Evolutionary conservation across 2,888 invertebrate species (phyloP).

Genomic region (Autographa pulchrina): DNA sequence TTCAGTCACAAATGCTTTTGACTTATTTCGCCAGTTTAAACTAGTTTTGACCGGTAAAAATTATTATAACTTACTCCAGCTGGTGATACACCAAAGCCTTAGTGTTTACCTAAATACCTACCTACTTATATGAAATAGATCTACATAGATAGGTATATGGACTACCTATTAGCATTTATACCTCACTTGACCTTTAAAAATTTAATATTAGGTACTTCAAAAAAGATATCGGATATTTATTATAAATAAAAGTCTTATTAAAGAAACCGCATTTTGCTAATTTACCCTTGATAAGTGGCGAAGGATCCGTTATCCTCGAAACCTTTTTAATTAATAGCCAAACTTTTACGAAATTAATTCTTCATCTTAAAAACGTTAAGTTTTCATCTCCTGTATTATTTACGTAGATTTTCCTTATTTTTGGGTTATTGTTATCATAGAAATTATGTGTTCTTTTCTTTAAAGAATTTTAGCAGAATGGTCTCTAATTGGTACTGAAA

Average conservation of each 20-base stretch:
- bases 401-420: slow-evolving; percentile 8
- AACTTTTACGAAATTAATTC: slow-evolving; percentile 14
- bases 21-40: no score
- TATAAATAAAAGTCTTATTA: not conserved
- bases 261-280: slow-evolving; percentile 5
- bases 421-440: not conserved
- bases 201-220: not conserved
- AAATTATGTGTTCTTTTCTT: not conserved
- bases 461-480: no score
- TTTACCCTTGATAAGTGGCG: slow-evolving; percentile 7
- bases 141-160: no score
- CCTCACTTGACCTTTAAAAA: not conserved
- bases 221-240: not conserved
- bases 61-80: no score
- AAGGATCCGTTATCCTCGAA: not conserved
- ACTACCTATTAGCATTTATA: not conserved
- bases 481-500: no score
- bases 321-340: slow-evolving; percentile 22
- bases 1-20: no score
- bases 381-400: slow-evolving; percentile 10
- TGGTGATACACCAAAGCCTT: no score
- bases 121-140: no score
- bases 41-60: no score
- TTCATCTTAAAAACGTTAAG: not conserved
- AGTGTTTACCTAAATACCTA: no score